Percentiles rank a stretch among this genome's conserved stretches.
Evolutionary conservation across 2,888 invertebrate genomes (phyloP).

Genomic region (Melinaea marsaeus): DNA sequence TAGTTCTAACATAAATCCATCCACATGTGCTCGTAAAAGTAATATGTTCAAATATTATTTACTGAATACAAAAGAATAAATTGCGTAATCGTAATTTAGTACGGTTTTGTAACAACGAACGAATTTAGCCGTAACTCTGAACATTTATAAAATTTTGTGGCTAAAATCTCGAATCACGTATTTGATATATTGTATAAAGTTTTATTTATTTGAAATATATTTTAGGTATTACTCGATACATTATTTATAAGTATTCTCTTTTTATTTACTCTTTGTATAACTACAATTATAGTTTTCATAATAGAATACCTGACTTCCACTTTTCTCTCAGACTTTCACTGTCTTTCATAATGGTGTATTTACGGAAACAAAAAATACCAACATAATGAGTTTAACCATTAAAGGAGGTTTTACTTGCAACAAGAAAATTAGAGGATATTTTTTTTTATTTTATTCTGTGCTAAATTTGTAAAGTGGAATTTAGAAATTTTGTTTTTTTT

Average conservation of each 20-base stretch:
- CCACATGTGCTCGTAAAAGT: neutral
- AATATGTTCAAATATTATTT: slow-evolving; percentile 1
- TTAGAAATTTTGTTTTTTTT: slow-evolving; percentile 1
- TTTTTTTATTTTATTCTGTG: neutral
- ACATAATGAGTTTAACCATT: neutral
- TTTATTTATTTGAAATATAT: no score
- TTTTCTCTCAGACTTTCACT: slow-evolving; percentile 24
- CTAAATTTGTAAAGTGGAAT: no score
- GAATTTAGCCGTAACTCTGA: slow-evolving; percentile 15
- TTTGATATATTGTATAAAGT: no score
- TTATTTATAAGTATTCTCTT: no score
- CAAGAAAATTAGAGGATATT: neutral
- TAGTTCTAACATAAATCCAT: no score
- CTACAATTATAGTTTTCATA: slow-evolving; percentile 14
- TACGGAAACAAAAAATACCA: slow-evolving; percentile 1
- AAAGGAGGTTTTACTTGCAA: neutral
- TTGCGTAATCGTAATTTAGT: slow-evolving; percentile 17
- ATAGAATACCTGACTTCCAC: slow-evolving; percentile 14
- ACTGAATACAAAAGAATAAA: slow-evolving; percentile 13
- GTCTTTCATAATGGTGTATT: slow-evolving; percentile 15
- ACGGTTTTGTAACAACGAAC: slow-evolving; percentile 16
- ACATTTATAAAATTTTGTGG: slow-evolving; percentile 17
- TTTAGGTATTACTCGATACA: no score
- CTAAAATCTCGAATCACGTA: slow-evolving; percentile 15
- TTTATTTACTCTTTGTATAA: neutral